These are phyloP conservation scores for Diceros bicornis DNA, from an alignment of 2,797 vertebrate species.

Conservation along the genomic window DNA sequence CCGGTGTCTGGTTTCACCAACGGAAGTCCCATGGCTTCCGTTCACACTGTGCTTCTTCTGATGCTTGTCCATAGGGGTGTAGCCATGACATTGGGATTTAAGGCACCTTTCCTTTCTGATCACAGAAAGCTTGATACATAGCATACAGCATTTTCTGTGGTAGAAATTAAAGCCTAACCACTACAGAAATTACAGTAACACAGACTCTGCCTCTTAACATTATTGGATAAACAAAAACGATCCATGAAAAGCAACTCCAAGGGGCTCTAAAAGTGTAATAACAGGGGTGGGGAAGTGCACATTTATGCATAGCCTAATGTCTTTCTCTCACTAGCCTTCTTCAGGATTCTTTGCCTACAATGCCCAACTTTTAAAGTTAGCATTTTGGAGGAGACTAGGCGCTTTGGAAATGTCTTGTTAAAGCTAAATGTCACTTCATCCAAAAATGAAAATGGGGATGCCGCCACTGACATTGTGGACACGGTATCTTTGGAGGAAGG, in stretches of 20 bases:
- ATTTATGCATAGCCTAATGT: slow-evolving; percentile 57
- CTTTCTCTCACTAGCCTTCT: slow-evolving; percentile 69
- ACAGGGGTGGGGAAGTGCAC: slow-evolving; percentile 44
- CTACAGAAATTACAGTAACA: slow-evolving; percentile 56
- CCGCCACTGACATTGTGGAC: slow-evolving; percentile 71
- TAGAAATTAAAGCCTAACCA: slow-evolving; percentile 79
- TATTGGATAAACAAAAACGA: neutral
- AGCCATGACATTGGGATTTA: slow-evolving; percentile 86
- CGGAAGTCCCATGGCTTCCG: slow-evolving; percentile 66
- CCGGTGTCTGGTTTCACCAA: neutral
- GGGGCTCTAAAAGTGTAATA: slow-evolving; percentile 11
- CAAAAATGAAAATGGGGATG: slow-evolving; percentile 82
- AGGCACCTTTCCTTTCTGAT: slow-evolving; percentile 90
- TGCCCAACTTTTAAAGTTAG: slow-evolving; percentile 81
- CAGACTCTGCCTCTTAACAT: neutral
- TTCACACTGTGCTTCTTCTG: slow-evolving; percentile 89
- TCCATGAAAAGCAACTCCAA: slow-evolving; percentile 65
- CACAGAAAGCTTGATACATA: slow-evolving; percentile 86
- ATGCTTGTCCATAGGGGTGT: slow-evolving; percentile 80
- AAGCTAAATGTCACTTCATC: slow-evolving; percentile 89
- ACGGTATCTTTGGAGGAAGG: slow-evolving; percentile 74
- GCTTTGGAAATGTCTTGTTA: slow-evolving; percentile 90
- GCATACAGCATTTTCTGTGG: slow-evolving; percentile 75
- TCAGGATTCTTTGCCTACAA: slow-evolving; percentile 68
- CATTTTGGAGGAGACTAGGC: slow-evolving; percentile 87